These are phyloP conservation scores for Apodemia duryi DNA, from an alignment of 2,888 invertebrate species.

Conservation along the genomic window DNA sequence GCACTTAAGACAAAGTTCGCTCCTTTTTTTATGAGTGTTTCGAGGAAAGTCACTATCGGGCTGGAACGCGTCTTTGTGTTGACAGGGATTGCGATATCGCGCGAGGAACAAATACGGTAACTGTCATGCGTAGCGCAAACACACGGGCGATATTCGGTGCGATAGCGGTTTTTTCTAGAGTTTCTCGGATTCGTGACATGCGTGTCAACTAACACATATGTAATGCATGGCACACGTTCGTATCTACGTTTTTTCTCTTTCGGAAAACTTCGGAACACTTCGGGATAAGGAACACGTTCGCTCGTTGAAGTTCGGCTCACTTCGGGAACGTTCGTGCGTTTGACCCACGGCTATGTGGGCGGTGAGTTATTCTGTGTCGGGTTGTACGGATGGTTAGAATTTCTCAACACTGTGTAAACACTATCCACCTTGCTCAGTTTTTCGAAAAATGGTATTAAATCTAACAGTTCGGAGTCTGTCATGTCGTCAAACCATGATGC, in stretches of 20 bases:
- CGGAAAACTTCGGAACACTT: conserved; percentile 17
- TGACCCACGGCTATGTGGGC: conserved; percentile 56
- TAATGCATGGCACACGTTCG: conserved; percentile 6
- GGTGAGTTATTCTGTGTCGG: conserved; percentile 66
- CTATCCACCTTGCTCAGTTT: conserved; percentile 97
- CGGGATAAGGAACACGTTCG: conserved; percentile 27
- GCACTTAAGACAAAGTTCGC: conserved; percentile 74
- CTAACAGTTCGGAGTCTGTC: conserved; percentile 97
- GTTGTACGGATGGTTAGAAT: conserved; percentile 92
- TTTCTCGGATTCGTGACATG: conserved; percentile 20
- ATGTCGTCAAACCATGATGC: conserved; percentile 99
- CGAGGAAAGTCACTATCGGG: conserved; percentile 41
- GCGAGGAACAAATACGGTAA: conserved; percentile 20
- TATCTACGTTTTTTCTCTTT: conserved; percentile 11
- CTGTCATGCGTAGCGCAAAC: conserved; percentile 19
- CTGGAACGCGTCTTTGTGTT: conserved; percentile 27
- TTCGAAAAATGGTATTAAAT: conserved; percentile 98
- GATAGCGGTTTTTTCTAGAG: neutral
- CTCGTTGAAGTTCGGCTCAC: conserved; percentile 16
- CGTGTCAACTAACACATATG: conserved; percentile 18
- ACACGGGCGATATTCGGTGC: conserved; percentile 22
- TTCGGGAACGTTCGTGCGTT: conserved; percentile 24
- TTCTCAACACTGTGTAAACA: conserved; percentile 96
- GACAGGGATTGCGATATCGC: conserved; percentile 26
- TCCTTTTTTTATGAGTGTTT: conserved; percentile 53